A percentile compares a stretch with the other conserved stretches of the same genome.
phyloP scores from a whole-genome alignment of 2,888 invertebrate species.

The Willowsia nigromaculata region DNA sequence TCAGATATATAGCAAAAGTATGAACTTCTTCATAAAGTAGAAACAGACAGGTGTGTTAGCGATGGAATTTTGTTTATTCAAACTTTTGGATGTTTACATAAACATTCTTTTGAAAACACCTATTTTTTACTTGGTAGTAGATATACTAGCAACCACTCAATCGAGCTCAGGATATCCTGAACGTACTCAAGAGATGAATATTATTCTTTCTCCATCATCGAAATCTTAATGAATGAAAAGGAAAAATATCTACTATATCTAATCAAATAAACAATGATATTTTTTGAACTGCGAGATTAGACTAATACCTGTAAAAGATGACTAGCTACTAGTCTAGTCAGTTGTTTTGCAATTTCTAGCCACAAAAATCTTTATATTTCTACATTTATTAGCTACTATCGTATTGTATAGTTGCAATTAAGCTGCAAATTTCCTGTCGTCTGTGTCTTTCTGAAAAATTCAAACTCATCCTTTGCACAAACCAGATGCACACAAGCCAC shows the following conservation, averaged over 20 bases:
- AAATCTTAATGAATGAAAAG: neutral
- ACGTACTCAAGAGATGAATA: neutral
- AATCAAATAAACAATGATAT: no score
- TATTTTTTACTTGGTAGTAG: neutral
- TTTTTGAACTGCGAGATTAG: no score
- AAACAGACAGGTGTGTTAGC: neutral
- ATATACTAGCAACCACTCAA: no score
- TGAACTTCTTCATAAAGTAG: neutral
- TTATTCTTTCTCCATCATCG: neutral
- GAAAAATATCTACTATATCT: no score
- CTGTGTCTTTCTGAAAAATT: neutral
- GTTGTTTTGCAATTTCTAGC: no score
- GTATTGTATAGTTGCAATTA: no score
- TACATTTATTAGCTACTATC: no score
- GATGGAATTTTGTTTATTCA: neutral
- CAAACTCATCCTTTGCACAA: no score
- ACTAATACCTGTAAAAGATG: no score
- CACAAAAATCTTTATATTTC: no score
- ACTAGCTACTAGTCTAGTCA: no score
- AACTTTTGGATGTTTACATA: neutral
- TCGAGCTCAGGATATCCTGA: neutral
- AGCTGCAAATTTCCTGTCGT: neutral
- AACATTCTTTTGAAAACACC: neutral
- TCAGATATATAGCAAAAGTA: neutral
- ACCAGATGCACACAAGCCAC: no score